phyloP scores from a whole-genome alignment of 2,797 vertebrate genomes.

The Muscicapa comitata region DNA sequence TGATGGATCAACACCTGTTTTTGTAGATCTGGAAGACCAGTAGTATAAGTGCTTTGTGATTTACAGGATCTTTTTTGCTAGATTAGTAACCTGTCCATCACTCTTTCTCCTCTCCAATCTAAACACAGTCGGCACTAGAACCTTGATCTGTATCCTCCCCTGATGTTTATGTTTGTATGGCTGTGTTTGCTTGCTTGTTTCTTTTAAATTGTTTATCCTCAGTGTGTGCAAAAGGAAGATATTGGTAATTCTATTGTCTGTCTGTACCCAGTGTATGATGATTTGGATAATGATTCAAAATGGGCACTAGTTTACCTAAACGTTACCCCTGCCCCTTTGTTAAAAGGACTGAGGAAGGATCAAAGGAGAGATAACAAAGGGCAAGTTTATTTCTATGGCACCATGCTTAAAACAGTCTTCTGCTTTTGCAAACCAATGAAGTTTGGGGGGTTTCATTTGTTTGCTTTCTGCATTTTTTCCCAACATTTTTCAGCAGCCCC shows the following conservation, averaged over 20 bases:
- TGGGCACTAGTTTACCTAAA: neutral
- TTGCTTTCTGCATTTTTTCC: neutral
- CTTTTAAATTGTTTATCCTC: neutral
- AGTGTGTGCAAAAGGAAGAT: neutral
- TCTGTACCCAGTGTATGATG: neutral
- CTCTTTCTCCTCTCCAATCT: neutral
- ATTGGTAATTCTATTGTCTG: neutral
- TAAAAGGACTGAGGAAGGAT: neutral
- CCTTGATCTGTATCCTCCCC: neutral
- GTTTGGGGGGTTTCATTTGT: fast-evolving
- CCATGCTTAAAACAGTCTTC: neutral
- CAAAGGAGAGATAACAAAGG: neutral
- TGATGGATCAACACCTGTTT: neutral
- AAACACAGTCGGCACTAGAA: neutral
- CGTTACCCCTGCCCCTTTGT: neutral
- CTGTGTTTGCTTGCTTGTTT: neutral
- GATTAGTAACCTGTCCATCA: neutral
- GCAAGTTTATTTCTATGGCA: neutral
- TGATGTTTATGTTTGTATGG: neutral
- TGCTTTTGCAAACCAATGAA: neutral
- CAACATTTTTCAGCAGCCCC: neutral
- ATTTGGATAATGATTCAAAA: neutral
- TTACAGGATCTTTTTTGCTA: neutral
- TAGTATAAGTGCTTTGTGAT: neutral
- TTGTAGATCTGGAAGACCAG: neutral